These are phyloP conservation scores for Brachycybe producta DNA, from an alignment of 2,888 invertebrate species.

Conservation along the genomic window DNA sequence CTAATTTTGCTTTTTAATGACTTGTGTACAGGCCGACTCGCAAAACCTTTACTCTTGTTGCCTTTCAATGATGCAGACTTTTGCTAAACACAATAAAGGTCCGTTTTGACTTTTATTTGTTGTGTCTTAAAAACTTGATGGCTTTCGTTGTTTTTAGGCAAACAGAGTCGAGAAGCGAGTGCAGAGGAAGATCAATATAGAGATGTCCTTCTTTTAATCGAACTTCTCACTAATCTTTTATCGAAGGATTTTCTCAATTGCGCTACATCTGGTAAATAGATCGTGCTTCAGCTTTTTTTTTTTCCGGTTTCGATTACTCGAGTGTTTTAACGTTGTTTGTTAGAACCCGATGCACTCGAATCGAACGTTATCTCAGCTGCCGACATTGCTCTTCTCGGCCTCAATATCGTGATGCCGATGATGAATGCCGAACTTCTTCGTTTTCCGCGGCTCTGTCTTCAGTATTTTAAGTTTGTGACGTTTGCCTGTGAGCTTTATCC, in stretches of 20 bases:
- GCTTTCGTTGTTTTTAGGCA: slow-evolving; percentile 10
- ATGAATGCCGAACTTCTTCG: slow-evolving; percentile 57
- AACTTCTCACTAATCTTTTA: slow-evolving; percentile 50
- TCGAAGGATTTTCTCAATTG: slow-evolving; percentile 45
- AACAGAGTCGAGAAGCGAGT: slow-evolving; percentile 33
- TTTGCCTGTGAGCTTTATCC: slow-evolving; percentile 53
- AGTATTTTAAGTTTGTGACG: slow-evolving; percentile 50
- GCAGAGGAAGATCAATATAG: slow-evolving; percentile 57
- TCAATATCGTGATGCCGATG: slow-evolving; percentile 56
- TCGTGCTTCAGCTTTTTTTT: not conserved
- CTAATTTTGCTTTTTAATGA: no score
- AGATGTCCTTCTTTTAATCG: slow-evolving; percentile 66
- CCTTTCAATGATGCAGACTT: slow-evolving; percentile 54
- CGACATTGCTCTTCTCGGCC: slow-evolving; percentile 53
- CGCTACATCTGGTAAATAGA: slow-evolving; percentile 27
- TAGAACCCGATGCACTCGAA: not conserved
- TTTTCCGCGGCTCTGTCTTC: slow-evolving; percentile 51
- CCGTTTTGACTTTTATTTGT: slow-evolving; percentile 21
- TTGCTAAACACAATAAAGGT: slow-evolving; percentile 34
- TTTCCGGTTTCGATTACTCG: not conserved
- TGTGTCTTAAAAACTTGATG: not conserved
- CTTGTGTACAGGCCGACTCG: slow-evolving; percentile 46
- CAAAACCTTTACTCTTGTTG: slow-evolving; percentile 53
- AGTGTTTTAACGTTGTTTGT: no score
- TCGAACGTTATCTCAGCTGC: slow-evolving; percentile 32